Base-by-base conservation (phyloP, 2,888 invertebrate genomes). In the Danaus chrysippus region DNA sequence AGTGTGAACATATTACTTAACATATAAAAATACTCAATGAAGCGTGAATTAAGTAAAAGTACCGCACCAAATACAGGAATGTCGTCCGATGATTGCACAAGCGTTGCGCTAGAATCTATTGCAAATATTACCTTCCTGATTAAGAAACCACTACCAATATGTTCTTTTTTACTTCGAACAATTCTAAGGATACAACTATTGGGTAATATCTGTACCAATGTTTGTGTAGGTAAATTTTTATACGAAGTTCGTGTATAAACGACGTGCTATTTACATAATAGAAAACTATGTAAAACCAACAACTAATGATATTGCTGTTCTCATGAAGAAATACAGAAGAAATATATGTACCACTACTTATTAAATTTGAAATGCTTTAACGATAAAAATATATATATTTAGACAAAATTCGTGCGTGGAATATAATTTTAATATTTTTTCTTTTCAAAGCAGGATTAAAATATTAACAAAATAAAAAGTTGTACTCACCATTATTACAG, bases 51-150 rank as follows among this genome's bases (percentile, higher is more conserved):
- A 49, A 49, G 49, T 61, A 61, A 60, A 55, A 66, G 61, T 52
- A 15, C 56, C 61, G 58, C 61, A 61, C 66, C 57, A 62, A 66
- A 66, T 64, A 60, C 12, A 10, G 66, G 64, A 66, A 66, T 64
- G 64, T 66, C 66, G 66, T 56, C 58, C 55, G 57, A 15, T 44
- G 49, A 10, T 66, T 66, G 56, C 64, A 52, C 59, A 55, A 66
- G 42, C 43, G 46, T 63, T 63, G 59, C 63, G 63, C 53, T 61
- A 55, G 56, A 54, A 44, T 15, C 61, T 54, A 62, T 63, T 64
- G 66, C 61, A 62, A 61, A 62, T 52, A 23, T 34, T 54, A 64
- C 59, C 58, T 62, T 66, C 61, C 66, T 61, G 64, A 62, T 66
- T 66, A 59, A 42, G 66, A 60, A 66, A 64, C 61, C 17, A 23